Evolutionary conservation across 2,888 invertebrate species (phyloP), one percentile per base, ranked within the genome.

Genomic region (Cartodere bifasciata): DNA sequence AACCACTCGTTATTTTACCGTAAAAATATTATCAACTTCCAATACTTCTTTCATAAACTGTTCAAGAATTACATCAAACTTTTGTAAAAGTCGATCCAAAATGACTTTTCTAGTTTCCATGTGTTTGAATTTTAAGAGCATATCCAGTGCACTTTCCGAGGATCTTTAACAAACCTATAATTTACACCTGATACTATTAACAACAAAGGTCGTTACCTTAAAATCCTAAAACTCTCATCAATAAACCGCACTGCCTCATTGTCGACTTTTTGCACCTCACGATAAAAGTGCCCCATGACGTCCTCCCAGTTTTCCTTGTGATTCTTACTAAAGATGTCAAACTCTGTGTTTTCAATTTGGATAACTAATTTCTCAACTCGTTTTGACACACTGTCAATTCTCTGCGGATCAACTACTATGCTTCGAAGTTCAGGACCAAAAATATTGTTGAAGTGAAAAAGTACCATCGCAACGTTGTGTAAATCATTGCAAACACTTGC

Each of bases 251-350:
- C 81, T 0, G 88, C 87, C 47, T 88, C 85, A 3, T 70, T 68
- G 53, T 92, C 91, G 16, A 91, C 63, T 38, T 64, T 65, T 1
- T 61, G 55, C 0, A 90, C 80, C 49, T 85, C 82, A 13, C 67
- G 70, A 57, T 82, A 74, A 52, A 91, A 87, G 39, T 72, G 71
- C 0, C 67, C 68, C 66, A 87, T 76, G 2, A 87, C 74, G 2
- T 79, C 79, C 38, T 83, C 81, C 91, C 92, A 92, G 49, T 83
- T 81, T 50, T 84, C 81, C 49, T 76, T 77, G 44, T 83, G 79
- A 36, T 76, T 75, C 31, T 73, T 73, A 16, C 71, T 68, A 52
- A 84, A 92, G 7, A 88, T 72, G 50, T 91, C 85, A 54, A 87
- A 91, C 50, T 82, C 82, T 0, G 87, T 72, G 40, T 75, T 72